phyloP scores from a whole-genome alignment of 2,888 invertebrate species.

The Orthonevra nobilis region DNA sequence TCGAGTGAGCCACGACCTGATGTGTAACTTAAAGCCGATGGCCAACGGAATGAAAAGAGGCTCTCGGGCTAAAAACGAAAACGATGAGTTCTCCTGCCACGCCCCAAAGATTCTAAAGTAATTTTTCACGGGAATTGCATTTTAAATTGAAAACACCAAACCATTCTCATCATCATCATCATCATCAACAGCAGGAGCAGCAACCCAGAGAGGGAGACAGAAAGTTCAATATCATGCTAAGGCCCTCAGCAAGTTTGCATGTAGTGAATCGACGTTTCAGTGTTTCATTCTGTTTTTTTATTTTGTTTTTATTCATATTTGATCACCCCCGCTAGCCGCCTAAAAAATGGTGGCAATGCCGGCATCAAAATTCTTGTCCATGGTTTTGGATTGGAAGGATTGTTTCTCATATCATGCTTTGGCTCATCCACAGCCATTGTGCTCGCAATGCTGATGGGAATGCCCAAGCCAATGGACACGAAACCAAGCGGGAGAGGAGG shows the following conservation, averaged over 20 bases:
- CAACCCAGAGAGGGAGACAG: slow-evolving; percentile 9
- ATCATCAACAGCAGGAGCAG: slow-evolving; percentile 27
- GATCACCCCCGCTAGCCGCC: slow-evolving; percentile 62
- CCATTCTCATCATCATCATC: slow-evolving; percentile 66
- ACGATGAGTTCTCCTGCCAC: slow-evolving; percentile 74
- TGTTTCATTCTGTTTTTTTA: slow-evolving; percentile 26
- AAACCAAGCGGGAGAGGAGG: slow-evolving; percentile 44
- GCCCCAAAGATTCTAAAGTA: slow-evolving; percentile 74
- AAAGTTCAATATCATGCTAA: slow-evolving; percentile 57
- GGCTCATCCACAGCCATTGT: slow-evolving; percentile 53
- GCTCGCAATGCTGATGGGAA: slow-evolving; percentile 34
- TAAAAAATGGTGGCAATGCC: slow-evolving; percentile 55
- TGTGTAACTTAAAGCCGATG: slow-evolving; percentile 60
- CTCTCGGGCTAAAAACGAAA: slow-evolving; percentile 45
- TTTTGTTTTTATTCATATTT: no score
- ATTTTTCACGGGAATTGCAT: slow-evolving; percentile 75
- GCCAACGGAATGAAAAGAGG: slow-evolving; percentile 24
- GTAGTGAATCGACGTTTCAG: slow-evolving; percentile 23
- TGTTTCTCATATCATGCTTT: slow-evolving; percentile 62
- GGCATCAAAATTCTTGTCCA: slow-evolving; percentile 56
- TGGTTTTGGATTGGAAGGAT: slow-evolving; percentile 57
- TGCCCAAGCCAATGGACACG: slow-evolving; percentile 53
- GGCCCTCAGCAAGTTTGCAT: slow-evolving; percentile 55
- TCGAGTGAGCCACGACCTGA: slow-evolving; percentile 63
- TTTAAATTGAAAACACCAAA: slow-evolving; percentile 75